Percentiles rank a stretch among this genome's conserved stretches.
Evolutionary conservation across 2,113 vertebrate genomes (phyloP).

Genomic region (Aramus guarauna): DNA sequence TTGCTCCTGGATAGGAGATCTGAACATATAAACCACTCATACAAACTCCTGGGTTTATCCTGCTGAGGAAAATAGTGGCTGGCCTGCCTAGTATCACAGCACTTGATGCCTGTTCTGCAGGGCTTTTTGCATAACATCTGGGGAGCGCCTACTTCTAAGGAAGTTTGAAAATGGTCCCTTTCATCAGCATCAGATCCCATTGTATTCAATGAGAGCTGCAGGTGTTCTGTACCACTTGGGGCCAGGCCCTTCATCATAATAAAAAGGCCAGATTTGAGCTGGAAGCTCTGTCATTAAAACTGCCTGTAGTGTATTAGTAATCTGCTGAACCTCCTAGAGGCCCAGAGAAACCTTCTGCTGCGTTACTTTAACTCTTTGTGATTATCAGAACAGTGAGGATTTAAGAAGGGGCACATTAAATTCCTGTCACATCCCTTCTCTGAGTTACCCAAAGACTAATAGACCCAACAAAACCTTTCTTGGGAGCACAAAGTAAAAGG

Average conservation of each 20-base stretch:
- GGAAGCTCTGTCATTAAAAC: constrained; percentile 59
- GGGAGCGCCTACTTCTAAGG: constrained; percentile 62
- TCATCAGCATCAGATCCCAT: constrained; percentile 69
- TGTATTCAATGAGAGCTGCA: constrained; percentile 70
- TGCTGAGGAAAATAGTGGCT: constrained; percentile 58
- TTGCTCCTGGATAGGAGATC: constrained; percentile 16
- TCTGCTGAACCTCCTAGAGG: constrained; percentile 44
- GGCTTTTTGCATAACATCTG: constrained; percentile 67
- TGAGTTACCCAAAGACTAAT: constrained; percentile 36
- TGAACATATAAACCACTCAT: not conserved
- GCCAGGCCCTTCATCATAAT: constrained; percentile 57
- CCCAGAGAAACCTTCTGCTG: constrained; percentile 55
- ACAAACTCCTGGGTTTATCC: constrained; percentile 43
- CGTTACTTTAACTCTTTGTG: constrained; percentile 46
- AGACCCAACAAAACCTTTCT: constrained; percentile 43
- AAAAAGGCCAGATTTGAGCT: constrained; percentile 65
- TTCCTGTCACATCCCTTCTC: constrained; percentile 18
- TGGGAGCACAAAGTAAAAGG: constrained; percentile 31
- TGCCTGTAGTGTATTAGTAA: constrained; percentile 62
- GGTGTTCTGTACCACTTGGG: constrained; percentile 68
- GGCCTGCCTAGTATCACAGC: constrained; percentile 53
- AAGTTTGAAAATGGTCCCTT: constrained; percentile 66
- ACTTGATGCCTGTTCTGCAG: constrained; percentile 59
- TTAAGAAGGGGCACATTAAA: constrained; percentile 38
- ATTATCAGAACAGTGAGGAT: constrained; percentile 25